A percentile compares a stretch with the other conserved stretches of the same genome.
These are phyloP conservation scores for Cryptoblepharus egeriae DNA, from an alignment of 2,797 vertebrate species.

Conservation along the genomic window DNA sequence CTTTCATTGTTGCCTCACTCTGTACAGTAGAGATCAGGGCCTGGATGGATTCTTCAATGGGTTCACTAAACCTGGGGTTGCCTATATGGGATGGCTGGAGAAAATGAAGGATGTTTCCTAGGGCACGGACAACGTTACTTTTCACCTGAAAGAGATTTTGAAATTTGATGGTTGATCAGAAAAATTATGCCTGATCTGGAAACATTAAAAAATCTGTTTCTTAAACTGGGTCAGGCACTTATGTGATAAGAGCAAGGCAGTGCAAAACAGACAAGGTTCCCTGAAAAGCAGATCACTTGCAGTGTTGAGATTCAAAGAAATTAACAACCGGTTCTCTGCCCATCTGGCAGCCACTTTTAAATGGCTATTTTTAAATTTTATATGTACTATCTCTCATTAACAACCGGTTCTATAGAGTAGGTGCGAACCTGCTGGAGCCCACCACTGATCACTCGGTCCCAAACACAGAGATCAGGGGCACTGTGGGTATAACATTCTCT, in stretches of 20 bases:
- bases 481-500: no score
- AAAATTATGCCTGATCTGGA: neutral
- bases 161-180: rapidly evolving
- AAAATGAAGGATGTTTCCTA: conserved; percentile 95
- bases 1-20: conserved; percentile 96
- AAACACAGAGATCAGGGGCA: neutral
- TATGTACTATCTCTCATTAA: no score
- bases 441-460: no score
- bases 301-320: no score
- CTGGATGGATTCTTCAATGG: conserved; percentile 86
- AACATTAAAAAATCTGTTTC: neutral
- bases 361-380: no score
- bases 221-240: neutral
- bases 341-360: no score
- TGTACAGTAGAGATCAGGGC: conserved; percentile 89
- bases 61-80: conserved; percentile 85
- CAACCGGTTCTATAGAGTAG: no score
- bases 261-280: neutral
- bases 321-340: no score
- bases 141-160: conserved; percentile 83
- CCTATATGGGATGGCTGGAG: conserved; percentile 86
- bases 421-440: no score
- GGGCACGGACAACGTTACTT: conserved; percentile 91
- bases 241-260: neutral
- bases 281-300: neutral